Evolutionary conservation across 1,140 invertebrate genomes (phyloP).

Genomic region (Drosophila orena): DNA sequence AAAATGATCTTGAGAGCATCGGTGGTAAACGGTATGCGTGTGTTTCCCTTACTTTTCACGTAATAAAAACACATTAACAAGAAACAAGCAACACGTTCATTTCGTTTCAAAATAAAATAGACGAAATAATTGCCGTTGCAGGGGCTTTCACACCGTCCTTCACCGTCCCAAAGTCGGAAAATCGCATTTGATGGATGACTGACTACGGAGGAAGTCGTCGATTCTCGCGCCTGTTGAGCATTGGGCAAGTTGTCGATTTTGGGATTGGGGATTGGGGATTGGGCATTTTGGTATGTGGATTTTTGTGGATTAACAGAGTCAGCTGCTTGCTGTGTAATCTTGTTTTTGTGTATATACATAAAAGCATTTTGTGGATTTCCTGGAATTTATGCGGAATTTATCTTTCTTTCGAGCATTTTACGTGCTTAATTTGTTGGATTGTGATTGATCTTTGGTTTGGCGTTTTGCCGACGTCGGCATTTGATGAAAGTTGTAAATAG

Average conservation of each 20-base stretch:
- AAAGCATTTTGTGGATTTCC: constrained; percentile 70
- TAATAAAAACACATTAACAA: constrained; percentile 76
- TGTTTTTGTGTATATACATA: constrained; percentile 46
- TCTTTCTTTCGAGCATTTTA: constrained; percentile 12
- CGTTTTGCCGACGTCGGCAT: constrained; percentile 52
- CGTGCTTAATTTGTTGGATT: constrained; percentile 36
- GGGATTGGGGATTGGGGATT: constrained; percentile 1
- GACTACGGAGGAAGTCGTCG: constrained; percentile 60
- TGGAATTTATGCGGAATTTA: constrained; percentile 77
- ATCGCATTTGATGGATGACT: constrained; percentile 77
- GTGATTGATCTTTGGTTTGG: constrained; percentile 77
- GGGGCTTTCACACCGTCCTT: not conserved
- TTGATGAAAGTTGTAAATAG: constrained; percentile 38
- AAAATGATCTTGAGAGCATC: constrained; percentile 66
- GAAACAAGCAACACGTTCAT: constrained; percentile 64
- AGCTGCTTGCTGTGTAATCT: constrained; percentile 44
- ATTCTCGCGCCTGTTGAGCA: constrained; percentile 30
- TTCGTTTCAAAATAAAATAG: constrained; percentile 79
- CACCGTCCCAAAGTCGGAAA: constrained; percentile 21
- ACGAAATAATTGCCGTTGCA: constrained; percentile 73
- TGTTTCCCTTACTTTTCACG: constrained; percentile 66
- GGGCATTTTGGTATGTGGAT: not conserved
- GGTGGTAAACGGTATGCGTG: constrained; percentile 37
- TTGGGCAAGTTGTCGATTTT: constrained; percentile 58
- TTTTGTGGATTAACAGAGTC: constrained; percentile 48